These are phyloP conservation scores for Suncus etruscus DNA, from an alignment of 2,113 vertebrate genomes.

Conservation along the genomic window DNA sequence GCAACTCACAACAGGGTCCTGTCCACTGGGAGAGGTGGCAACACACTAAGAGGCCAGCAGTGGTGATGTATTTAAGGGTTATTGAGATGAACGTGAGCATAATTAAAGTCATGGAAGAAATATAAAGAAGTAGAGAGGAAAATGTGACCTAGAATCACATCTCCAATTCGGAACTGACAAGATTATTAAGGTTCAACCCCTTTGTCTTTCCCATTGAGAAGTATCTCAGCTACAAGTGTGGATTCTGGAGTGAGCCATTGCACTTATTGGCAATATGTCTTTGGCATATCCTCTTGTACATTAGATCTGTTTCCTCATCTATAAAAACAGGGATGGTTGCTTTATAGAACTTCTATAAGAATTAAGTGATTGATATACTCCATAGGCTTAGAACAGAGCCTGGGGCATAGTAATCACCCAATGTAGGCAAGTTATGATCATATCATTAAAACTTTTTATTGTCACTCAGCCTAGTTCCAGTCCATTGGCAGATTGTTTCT, in stretches of 20 bases:
- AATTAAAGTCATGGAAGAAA: not conserved
- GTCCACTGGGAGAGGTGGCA: conserved; percentile 13
- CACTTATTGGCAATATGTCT: not conserved
- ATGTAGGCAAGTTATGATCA: conserved; percentile 12
- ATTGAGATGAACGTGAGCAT: not conserved
- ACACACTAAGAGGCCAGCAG: not conserved
- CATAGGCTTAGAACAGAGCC: conserved; percentile 28
- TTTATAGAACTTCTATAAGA: not conserved
- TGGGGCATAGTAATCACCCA: not conserved
- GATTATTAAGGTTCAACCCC: not conserved
- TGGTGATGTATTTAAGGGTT: not conserved
- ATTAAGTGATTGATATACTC: conserved; percentile 10
- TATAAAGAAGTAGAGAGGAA: not conserved
- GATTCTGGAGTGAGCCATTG: not conserved
- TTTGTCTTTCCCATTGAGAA: not conserved
- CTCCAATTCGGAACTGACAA: conserved; percentile 11
- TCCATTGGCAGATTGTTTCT: not conserved
- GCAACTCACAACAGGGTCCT: not conserved
- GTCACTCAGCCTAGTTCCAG: not conserved
- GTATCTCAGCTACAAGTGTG: too few relatives aligned
- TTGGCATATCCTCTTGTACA: not conserved
- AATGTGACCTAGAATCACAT: not conserved
- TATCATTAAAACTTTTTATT: not conserved
- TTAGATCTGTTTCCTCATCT: conserved; percentile 10
- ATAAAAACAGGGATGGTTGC: not conserved